Percentiles rank a stretch among this genome's conserved stretches.
phyloP scores from a whole-genome alignment of 2,113 vertebrate genomes.

The Arenaria interpres region DNA sequence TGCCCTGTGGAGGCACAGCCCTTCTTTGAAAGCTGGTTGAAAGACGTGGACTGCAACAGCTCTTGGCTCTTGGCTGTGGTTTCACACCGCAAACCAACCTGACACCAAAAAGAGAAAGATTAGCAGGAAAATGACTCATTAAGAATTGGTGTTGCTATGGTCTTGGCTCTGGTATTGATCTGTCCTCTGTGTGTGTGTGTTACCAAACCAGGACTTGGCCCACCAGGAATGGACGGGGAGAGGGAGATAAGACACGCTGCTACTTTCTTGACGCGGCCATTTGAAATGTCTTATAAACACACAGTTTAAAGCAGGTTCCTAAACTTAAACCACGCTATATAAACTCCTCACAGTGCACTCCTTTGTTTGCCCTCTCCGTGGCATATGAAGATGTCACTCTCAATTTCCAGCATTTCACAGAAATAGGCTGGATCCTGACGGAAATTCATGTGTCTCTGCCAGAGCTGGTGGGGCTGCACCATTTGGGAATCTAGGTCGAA shows the following conservation, averaged over 20 bases:
- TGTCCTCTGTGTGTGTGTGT: not conserved
- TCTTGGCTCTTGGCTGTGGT: not conserved
- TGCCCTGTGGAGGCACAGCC: not conserved
- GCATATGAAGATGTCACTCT: not conserved
- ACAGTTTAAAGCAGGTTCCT: not conserved
- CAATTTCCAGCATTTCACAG: not conserved
- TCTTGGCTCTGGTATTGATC: not conserved
- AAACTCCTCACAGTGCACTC: not conserved
- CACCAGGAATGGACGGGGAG: not conserved
- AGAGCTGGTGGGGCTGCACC: not conserved
- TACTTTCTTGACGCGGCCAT: not conserved
- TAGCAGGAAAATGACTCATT: not conserved
- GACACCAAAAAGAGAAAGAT: not conserved
- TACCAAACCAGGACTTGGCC: not conserved
- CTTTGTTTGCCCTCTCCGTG: not conserved
- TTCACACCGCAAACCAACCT: not conserved
- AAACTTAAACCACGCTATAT: fast-evolving
- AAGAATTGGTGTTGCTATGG: not conserved
- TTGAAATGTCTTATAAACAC: not conserved
- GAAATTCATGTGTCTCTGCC: not conserved
- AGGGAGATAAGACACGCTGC: not conserved
- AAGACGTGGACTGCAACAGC: not conserved
- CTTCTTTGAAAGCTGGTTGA: not conserved
- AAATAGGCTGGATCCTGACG: not conserved
- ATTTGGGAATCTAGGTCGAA: conserved; percentile 16